A percentile compares a stretch with the other conserved stretches of the same genome.
Conservation (phyloP, 37 sponge, comb jelly and placozoan species). For the Ephydatia muelleri region DNA sequence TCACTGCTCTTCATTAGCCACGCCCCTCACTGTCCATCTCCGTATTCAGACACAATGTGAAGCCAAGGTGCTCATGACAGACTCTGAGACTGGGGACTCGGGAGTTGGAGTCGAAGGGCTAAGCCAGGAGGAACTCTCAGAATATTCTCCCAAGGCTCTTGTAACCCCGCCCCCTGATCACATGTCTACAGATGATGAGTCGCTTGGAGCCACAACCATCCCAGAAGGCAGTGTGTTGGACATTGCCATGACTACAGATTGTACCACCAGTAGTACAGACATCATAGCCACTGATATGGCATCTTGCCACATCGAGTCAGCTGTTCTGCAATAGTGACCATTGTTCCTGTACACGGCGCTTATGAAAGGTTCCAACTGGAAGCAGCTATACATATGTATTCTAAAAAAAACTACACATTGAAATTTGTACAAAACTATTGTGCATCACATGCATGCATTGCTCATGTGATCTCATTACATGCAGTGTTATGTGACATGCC, state of each 20-base stretch:
- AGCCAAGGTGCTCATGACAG: not conserved
- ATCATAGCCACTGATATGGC: not conserved
- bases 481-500: no score
- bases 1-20: no score
- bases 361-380: no score
- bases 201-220: not conserved
- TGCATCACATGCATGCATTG: no score
- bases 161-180: not conserved
- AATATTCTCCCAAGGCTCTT: not conserved
- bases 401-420: no score
- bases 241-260: not conserved
- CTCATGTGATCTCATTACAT: no score
- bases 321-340: no score
- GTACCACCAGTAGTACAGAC: not conserved
- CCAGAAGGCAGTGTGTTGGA: not conserved
- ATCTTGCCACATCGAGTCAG: not conserved
- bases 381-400: no score
- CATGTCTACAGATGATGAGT: not conserved
- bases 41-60: not conserved
- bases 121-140: not conserved
- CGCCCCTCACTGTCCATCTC: no score
- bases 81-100: slow-evolving; percentile 46
- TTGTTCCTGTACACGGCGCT: no score
- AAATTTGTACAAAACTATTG: no score
- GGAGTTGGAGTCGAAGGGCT: slow-evolving; percentile 10